Conservation (phyloP, 2,113 vertebrate genomes). For the Psophia crepitans region DNA sequence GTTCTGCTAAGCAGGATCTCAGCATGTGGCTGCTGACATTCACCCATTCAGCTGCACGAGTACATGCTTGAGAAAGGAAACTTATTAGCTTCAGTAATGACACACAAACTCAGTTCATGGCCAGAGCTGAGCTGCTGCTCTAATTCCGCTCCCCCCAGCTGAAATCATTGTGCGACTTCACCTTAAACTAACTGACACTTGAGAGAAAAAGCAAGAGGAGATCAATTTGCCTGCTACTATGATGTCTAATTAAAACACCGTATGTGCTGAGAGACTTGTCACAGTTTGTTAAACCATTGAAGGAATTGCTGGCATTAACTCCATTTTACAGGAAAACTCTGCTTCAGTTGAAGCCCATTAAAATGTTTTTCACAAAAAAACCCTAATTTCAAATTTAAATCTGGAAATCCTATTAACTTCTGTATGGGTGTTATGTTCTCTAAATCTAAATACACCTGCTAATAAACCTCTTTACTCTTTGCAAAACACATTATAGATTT, state of each 20-base stretch:
- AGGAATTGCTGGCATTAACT: slow-evolving; percentile 2
- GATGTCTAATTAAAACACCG: slow-evolving; percentile 17
- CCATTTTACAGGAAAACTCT: background rate
- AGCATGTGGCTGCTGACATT: background rate
- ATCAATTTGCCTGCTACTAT: slow-evolving; percentile 7
- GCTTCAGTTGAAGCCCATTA: background rate
- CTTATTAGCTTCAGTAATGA: background rate
- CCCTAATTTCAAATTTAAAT: background rate
- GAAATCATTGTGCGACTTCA: background rate
- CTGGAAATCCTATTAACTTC: background rate
- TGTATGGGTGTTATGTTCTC: background rate
- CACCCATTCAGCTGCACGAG: background rate
- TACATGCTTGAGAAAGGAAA: background rate
- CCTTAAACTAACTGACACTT: background rate
- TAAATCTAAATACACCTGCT: background rate
- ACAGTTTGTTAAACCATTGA: slow-evolving; percentile 21
- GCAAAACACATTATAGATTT: background rate
- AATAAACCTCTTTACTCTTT: background rate
- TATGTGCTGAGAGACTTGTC: background rate
- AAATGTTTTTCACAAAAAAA: background rate
- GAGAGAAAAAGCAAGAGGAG: background rate
- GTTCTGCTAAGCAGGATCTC: background rate
- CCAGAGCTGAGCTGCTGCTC: background rate
- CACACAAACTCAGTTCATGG: background rate
- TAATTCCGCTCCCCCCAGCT: background rate